Base-by-base conservation (phyloP, 2,797 vertebrate species). In the Mareca strepera region DNA sequence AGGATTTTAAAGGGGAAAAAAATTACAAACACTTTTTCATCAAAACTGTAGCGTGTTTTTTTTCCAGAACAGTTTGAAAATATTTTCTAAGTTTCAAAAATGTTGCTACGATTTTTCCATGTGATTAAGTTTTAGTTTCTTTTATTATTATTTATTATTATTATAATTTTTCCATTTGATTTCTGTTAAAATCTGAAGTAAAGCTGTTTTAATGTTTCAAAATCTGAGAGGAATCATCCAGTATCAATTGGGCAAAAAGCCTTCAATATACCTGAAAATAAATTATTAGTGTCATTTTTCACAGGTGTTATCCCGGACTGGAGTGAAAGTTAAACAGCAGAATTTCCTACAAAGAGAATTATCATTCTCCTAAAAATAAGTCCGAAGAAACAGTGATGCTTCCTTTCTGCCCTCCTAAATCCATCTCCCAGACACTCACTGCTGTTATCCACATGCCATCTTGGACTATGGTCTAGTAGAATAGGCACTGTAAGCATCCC, bases 31-130 rank as follows among this genome's bases (percentile, higher is more conserved):
- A 7, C 6, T 53, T 84, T 74, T 75, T 9, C 29, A 88, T 37
- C 5, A 53, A 83, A 77, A 64, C 39, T 2, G 2, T 28, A 12
- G 12, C 26, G 22, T 48, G 7, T 76, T 84, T 87, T 33, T 67
- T 63, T 25, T 75, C 37, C 37, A 86, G 58, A 92, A 75, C 21
- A 52, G n/a, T 43, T 43, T 52, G n/a, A 79, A 92, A 80, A 72
- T 0, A 0, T 43, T 80, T 69, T 52, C 11, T 25, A 59, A 28
- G 33, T 46, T 91, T 69, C 1, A 3, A 93, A 43, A 9, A 53
- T 4, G 58, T 74, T 6, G 73, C 10, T 20, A 33, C 1, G 1
- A 22, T 21, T 69, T 60, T 64, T 64, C 21, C 12, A 10, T 77
- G 80, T 76, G 11, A 11, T 86, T 43, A 37, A 87, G 55, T 4